These are phyloP conservation scores for Patella vulgata DNA, from an alignment of 1,140 invertebrate genomes.

Conservation along the genomic window DNA sequence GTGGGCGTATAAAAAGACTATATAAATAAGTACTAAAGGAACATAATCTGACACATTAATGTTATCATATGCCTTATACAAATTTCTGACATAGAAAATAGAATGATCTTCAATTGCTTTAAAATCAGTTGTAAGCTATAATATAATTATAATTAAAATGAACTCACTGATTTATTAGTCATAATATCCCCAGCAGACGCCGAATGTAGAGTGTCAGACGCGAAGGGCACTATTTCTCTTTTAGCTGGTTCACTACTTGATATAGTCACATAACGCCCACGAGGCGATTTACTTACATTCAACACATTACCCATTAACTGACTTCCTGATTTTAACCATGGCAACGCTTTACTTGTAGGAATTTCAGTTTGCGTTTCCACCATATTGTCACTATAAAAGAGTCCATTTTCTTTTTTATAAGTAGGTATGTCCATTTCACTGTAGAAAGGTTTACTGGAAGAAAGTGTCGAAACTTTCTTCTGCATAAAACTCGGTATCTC, in stretches of 20 bases:
- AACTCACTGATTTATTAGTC: constrained; percentile 43
- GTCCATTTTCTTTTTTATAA: not conserved
- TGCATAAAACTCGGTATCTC: not conserved
- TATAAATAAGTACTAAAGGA: too few species aligned
- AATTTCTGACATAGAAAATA: too few species aligned
- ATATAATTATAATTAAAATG: too few species aligned
- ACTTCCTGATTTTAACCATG: constrained; percentile 26
- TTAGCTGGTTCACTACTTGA: constrained; percentile 74
- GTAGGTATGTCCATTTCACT: constrained; percentile 18
- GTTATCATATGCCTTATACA: too few species aligned
- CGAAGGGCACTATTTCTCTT: constrained; percentile 42
- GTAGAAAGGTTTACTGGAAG: constrained; percentile 1
- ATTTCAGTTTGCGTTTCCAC: not conserved
- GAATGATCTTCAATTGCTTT: too few species aligned
- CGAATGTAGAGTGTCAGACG: constrained; percentile 41
- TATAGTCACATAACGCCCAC: constrained; percentile 84
- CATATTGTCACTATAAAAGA: not conserved
- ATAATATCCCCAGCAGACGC: constrained; percentile 56
- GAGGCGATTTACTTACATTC: constrained; percentile 40
- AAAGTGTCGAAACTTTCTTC: not conserved
- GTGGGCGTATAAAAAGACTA: too few species aligned
- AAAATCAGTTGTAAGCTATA: too few species aligned
- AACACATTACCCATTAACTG: constrained; percentile 26
- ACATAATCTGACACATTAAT: too few species aligned
- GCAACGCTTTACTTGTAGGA: constrained; percentile 17